These are phyloP conservation scores for Edolisoma coerulescens DNA, from an alignment of 2,113 vertebrate species.

Conservation along the genomic window DNA sequence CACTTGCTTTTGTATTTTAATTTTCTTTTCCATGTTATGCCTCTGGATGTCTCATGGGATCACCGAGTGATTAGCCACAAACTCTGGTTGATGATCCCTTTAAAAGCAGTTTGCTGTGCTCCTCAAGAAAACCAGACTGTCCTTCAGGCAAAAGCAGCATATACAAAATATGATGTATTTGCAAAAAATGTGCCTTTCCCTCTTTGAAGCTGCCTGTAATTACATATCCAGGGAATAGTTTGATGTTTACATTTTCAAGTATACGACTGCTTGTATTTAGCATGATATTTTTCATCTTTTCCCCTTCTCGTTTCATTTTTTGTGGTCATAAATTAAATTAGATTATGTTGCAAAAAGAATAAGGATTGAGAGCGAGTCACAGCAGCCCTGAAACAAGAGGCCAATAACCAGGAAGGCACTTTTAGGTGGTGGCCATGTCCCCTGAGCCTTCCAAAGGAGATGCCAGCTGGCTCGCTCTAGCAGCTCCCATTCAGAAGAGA, in stretches of 20 bases:
- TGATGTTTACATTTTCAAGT: conserved; percentile 53
- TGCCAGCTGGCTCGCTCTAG: not conserved
- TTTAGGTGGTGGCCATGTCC: not conserved
- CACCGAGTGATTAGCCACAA: not conserved
- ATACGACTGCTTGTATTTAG: not conserved
- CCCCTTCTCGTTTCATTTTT: conserved; percentile 2
- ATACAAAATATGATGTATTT: conserved; percentile 2
- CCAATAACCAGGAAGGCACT: not conserved
- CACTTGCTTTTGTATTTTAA: not conserved
- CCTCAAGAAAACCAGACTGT: not conserved
- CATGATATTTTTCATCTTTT: conserved; percentile 47
- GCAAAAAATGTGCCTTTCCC: conserved; percentile 2
- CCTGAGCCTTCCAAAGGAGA: not conserved
- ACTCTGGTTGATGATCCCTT: conserved; percentile 7
- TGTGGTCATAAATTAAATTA: conserved; percentile 25
- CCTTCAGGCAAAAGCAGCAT: conserved; percentile 24
- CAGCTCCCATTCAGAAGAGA: not conserved
- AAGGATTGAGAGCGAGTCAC: not conserved
- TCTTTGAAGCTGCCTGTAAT: conserved; percentile 62
- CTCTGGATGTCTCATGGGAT: not conserved
- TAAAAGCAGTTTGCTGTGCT: conserved; percentile 12
- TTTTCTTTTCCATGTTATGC: not conserved
- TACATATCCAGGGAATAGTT: conserved; percentile 49
- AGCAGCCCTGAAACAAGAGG: not conserved
- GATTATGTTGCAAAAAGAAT: not conserved